These are phyloP conservation scores for Acyrthosiphon pisum DNA, from an alignment of 1,140 invertebrate species.

Conservation along the genomic window DNA sequence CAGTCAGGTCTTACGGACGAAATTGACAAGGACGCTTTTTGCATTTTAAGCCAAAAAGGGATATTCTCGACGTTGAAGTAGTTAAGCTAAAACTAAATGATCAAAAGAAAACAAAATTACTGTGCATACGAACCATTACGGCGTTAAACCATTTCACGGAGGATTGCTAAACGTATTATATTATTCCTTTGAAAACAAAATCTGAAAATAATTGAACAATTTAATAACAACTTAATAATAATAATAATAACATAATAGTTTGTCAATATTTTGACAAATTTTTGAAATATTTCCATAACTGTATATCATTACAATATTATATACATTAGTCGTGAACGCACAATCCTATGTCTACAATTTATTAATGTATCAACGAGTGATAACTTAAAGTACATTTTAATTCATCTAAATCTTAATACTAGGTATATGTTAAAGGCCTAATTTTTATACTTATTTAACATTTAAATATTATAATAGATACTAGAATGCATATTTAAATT, in stretches of 20 bases:
- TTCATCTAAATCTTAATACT: no score
- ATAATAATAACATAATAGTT: neutral
- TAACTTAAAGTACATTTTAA: no score
- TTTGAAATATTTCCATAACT: neutral
- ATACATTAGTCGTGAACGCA: neutral
- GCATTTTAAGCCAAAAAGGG: constrained; percentile 1
- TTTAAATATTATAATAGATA: no score
- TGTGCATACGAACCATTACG: neutral
- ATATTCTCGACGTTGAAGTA: neutral
- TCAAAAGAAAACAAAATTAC: constrained; percentile 14
- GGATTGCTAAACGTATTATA: neutral
- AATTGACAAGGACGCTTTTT: constrained; percentile 27
- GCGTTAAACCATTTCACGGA: neutral
- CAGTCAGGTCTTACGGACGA: neutral
- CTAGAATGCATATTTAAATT: no score
- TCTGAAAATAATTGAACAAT: constrained; percentile 13
- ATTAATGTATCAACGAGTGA: no score
- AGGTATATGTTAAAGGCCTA: no score
- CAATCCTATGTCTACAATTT: no score
- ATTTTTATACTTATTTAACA: no score
- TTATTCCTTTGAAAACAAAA: neutral
- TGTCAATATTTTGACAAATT: neutral
- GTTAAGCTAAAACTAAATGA: neutral
- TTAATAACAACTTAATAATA: neutral
- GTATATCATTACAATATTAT: neutral